Percentiles rank a stretch among this genome's conserved stretches.
Evolutionary conservation across 2,113 vertebrate genomes (phyloP).

Genomic region (Syrrhaptes paradoxus): DNA sequence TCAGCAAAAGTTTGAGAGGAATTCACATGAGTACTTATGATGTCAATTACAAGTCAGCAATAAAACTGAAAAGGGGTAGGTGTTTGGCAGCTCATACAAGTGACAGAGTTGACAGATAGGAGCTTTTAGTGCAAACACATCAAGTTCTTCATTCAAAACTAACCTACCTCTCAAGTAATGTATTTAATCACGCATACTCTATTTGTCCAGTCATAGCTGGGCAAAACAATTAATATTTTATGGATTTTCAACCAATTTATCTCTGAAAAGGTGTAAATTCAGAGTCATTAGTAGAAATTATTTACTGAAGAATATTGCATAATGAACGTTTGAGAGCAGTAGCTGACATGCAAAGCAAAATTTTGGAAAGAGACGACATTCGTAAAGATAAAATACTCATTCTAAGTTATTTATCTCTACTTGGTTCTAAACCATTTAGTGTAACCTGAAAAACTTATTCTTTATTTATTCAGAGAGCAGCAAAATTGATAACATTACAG

Average conservation of each 20-base stretch:
- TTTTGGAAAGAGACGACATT: neutral
- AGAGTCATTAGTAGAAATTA: neutral
- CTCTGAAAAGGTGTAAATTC: neutral
- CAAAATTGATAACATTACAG: neutral
- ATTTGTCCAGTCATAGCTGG: neutral
- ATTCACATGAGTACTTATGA: neutral
- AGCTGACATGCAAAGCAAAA: neutral
- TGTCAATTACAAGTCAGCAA: neutral
- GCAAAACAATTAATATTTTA: neutral
- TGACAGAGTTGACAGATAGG: neutral
- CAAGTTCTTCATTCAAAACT: neutral
- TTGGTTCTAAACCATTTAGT: neutral
- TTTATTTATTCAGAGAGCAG: neutral
- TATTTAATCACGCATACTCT: neutral
- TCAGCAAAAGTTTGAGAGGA: neutral
- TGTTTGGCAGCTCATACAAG: neutral
- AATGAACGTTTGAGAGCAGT: neutral
- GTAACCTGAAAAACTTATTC: neutral
- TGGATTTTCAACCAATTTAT: neutral
- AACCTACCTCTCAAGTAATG: neutral
- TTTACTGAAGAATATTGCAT: neutral
- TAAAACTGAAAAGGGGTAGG: fast-evolving
- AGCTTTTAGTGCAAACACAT: neutral
- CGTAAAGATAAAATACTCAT: neutral
- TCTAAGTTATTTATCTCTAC: neutral